Evolutionary conservation across 2,113 vertebrate species (phyloP).

Genomic region (Hystrix cristata): DNA sequence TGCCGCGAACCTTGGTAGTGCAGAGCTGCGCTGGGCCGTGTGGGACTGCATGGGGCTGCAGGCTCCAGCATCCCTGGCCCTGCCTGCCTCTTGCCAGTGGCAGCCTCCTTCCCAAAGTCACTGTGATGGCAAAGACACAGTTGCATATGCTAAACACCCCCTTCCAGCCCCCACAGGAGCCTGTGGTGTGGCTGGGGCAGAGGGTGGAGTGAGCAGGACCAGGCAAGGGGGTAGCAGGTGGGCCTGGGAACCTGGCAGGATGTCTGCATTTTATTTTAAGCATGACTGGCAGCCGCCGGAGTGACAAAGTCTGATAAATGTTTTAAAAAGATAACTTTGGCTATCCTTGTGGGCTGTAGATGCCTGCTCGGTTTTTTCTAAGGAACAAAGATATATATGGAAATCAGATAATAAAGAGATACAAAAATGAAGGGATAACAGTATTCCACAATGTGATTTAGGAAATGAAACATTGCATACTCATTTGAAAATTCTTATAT

Average conservation of each 20-base stretch:
- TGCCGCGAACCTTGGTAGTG: not conserved
- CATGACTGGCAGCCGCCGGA: not conserved
- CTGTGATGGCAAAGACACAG: not conserved
- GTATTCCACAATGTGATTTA: not conserved
- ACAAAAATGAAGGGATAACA: not conserved
- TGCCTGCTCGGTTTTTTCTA: not conserved
- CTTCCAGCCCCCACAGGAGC: not conserved
- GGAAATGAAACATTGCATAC: not conserved
- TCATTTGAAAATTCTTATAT: constrained; percentile 41
- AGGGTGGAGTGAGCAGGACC: not conserved
- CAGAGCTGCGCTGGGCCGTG: not conserved
- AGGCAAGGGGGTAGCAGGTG: not conserved
- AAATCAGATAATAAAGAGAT: not conserved
- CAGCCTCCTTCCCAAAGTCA: not conserved
- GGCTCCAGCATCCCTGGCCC: not conserved
- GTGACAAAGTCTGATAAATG: constrained; percentile 11
- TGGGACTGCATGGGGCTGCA: not conserved
- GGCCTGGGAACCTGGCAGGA: not conserved
- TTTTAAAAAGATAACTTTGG: not conserved
- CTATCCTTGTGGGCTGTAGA: not conserved
- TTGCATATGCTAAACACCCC: not conserved
- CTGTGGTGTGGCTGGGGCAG: too few relatives aligned
- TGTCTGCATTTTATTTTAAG: constrained; percentile 35
- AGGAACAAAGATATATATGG: not conserved
- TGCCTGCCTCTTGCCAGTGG: not conserved